Percentiles rank a stretch among this genome's conserved stretches.
These are phyloP conservation scores for Tiliqua scincoides DNA, from an alignment of 2,113 vertebrate genomes.

Conservation along the genomic window DNA sequence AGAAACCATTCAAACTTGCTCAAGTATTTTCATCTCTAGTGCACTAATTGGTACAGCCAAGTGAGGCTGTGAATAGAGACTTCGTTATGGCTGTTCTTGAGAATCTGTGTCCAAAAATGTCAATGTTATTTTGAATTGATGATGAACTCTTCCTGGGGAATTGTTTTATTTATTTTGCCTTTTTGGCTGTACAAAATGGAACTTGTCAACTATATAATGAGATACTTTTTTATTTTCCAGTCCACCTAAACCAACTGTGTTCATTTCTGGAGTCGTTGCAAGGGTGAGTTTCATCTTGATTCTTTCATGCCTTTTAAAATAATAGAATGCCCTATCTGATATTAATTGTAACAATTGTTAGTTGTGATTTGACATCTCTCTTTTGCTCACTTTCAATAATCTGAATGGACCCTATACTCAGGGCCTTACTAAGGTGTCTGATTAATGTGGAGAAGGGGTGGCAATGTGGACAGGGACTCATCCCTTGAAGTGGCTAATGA, in stretches of 20 bases:
- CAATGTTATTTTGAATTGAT: not conserved
- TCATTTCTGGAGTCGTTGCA: conserved; percentile 94
- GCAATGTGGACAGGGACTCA: too few species aligned
- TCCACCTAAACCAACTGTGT: conserved; percentile 86
- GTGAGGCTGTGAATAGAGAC: not conserved
- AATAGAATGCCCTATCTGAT: conserved; percentile 7
- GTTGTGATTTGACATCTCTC: not conserved
- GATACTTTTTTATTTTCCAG: conserved; percentile 73
- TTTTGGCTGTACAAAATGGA: not conserved
- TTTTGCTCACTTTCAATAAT: conserved; percentile 36
- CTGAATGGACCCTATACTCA: not conserved
- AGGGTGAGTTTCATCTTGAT: conserved; percentile 83
- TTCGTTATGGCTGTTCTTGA: conserved; percentile 3
- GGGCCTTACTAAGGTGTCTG: not conserved
- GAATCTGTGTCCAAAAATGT: not conserved
- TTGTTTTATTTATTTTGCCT: not conserved
- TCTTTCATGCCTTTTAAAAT: not conserved
- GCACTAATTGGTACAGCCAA: not conserved
- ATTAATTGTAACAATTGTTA: conserved; percentile 11
- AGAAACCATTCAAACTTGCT: not conserved
- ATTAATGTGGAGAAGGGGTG: too few species aligned
- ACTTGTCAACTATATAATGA: conserved; percentile 7
- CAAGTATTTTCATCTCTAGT: not conserved
- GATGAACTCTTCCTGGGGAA: not conserved
- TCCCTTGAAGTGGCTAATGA: too few species aligned